A percentile compares a stretch with the other conserved stretches of the same genome.
Conservation (phyloP, 2,113 vertebrate genomes). For the Monarcha castaneiventris region DNA sequence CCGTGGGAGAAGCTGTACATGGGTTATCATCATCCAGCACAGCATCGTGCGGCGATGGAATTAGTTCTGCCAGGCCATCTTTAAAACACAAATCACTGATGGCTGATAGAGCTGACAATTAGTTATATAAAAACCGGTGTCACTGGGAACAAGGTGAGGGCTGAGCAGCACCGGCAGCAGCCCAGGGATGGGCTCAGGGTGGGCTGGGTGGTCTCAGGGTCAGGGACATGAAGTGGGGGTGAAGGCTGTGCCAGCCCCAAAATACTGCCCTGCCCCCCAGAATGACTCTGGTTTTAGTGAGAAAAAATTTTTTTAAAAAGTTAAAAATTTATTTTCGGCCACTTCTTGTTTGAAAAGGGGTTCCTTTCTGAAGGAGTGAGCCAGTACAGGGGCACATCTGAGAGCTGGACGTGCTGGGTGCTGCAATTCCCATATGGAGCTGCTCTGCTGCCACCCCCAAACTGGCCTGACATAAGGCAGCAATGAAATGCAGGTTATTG, state of each 20-base stretch:
- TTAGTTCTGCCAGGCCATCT: conserved; percentile 35
- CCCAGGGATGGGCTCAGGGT: neutral
- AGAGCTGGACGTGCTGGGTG: neutral
- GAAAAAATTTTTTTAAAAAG: fast-evolving
- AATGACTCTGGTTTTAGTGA: fast-evolving
- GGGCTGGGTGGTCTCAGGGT: neutral
- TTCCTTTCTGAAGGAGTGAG: neutral
- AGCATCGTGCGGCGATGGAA: neutral
- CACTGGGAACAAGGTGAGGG: fast-evolving
- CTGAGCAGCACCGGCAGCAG: neutral
- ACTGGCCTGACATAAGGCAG: neutral
- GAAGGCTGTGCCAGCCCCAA: neutral
- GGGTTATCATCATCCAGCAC: conserved; percentile 20
- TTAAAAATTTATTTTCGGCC: neutral
- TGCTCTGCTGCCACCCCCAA: neutral
- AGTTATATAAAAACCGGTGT: neutral
- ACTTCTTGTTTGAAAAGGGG: no score
- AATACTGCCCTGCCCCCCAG: neutral
- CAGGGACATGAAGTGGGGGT: fast-evolving
- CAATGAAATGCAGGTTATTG: neutral
- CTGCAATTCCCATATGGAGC: fast-evolving
- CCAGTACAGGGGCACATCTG: neutral
- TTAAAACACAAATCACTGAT: conserved; percentile 12
- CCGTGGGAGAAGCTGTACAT: neutral
- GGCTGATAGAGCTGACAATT: conserved; percentile 10